phyloP scores from a whole-genome alignment of 2,113 vertebrate species.

The Rynchops niger region DNA sequence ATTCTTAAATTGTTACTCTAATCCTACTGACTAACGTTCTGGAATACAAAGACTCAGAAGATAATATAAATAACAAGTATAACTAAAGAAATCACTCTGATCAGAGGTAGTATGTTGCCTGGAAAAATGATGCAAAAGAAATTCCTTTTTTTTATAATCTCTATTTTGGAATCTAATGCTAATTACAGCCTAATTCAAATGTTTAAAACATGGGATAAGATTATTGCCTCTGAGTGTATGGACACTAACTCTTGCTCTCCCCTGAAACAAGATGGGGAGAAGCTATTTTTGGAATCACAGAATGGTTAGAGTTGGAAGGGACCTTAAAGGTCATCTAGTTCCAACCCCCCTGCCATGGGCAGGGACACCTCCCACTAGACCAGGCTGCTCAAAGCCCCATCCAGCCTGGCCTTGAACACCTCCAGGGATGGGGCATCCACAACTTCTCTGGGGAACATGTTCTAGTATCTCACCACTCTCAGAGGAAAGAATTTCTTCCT shows the following conservation, averaged over 20 bases:
- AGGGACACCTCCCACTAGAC: background rate
- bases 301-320: background rate
- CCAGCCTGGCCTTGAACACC: background rate
- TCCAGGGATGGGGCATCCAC: background rate
- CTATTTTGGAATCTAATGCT: background rate
- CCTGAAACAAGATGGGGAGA: background rate
- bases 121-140: background rate
- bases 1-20: background rate
- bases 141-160: background rate
- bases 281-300: background rate
- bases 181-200: background rate
- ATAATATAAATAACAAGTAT: background rate
- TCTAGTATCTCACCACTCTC: background rate
- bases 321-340: background rate
- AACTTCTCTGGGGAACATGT: background rate
- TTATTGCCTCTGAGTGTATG: background rate
- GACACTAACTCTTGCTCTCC: background rate
- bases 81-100: background rate
- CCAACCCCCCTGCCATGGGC: background rate
- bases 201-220: background rate
- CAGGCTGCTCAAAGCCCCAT: background rate
- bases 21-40: background rate
- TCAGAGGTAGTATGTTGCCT: background rate
- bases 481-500: background rate
- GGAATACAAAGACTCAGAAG: background rate